phyloP scores from a whole-genome alignment of 2,797 vertebrate genomes.

The Sarcophilus harrisii region DNA sequence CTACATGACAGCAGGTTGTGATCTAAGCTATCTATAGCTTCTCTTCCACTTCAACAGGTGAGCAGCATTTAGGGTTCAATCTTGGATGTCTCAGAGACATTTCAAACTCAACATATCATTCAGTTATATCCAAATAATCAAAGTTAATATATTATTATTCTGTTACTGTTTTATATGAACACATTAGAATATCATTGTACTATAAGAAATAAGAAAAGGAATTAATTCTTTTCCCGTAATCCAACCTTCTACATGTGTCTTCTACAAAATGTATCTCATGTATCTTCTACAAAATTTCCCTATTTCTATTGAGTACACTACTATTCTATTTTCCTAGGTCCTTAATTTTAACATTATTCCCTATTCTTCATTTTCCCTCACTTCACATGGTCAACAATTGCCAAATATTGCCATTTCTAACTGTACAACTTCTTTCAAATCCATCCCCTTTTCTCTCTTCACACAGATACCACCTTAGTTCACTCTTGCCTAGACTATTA shows the following conservation, averaged over 20 bases:
- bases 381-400: not conserved
- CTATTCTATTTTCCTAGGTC: not conserved
- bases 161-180: not conserved
- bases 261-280: no score
- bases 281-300: not conserved
- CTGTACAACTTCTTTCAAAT: not conserved
- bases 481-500: not conserved
- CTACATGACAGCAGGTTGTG: not conserved
- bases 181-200: not conserved
- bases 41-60: not conserved
- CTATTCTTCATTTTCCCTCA: not conserved
- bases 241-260: not conserved
- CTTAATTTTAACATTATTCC: not conserved
- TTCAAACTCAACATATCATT: not conserved
- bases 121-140: not conserved
- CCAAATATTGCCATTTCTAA: not conserved
- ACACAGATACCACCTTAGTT: not conserved
- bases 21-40: not conserved
- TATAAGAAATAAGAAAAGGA: not conserved
- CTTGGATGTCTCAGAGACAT: not conserved
- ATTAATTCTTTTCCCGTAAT: not conserved
- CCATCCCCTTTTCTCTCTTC: not conserved
- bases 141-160: not conserved
- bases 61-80: not conserved
- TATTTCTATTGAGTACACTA: not conserved